Evolutionary conservation across 1,140 invertebrate species (phyloP), one percentile per base, ranked within the genome.

Genomic region (Ganaspis sp.): DNA sequence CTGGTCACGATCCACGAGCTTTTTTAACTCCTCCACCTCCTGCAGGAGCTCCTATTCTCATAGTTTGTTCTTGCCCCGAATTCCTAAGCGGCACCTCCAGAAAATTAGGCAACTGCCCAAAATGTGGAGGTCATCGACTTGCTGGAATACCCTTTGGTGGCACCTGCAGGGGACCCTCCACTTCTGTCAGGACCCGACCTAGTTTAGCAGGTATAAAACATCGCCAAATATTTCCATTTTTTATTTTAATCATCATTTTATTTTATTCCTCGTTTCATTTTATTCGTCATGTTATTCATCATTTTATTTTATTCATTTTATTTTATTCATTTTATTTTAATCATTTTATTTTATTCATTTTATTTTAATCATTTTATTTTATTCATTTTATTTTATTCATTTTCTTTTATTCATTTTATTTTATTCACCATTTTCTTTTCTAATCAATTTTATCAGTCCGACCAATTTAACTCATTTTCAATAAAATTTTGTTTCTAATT

Each of bases 91-190:
- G 95, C 80, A 95, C 95, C 34, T 94, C 94, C 84, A 92, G 94
- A 87, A 95, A 95, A 88, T 94, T 95, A 88, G 94, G 94, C 84
- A 88, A 87, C 64, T 96, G 95, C 91, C 95, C 95, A 89, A 96
- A 96, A 91, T 96, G 95, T 89, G 95, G 95, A 86, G 95, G 95
- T 81, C 95, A 95, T 80, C 92, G 94, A 76, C 89, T 95, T 90
- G 80, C 92, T 92, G 90, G 94, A 4, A 93, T 88, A 84, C 92
- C 90, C 75, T 76, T 92, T 88, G 89, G 91, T 91, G 85, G 92
- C 88, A 83, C 94, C 88, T 88, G 93, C 90, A 79, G 94, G 88
- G 71, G 93, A 92, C 77, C 92, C 91, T 85, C 93, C 92, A 87
- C 93, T 88, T 82, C 91, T 85, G 72, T 90, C 79, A 84, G 89